Evolutionary conservation across 2,113 vertebrate genomes (phyloP), one percentile per base, ranked within the genome.

Genomic region (Pluvianellus socialis): DNA sequence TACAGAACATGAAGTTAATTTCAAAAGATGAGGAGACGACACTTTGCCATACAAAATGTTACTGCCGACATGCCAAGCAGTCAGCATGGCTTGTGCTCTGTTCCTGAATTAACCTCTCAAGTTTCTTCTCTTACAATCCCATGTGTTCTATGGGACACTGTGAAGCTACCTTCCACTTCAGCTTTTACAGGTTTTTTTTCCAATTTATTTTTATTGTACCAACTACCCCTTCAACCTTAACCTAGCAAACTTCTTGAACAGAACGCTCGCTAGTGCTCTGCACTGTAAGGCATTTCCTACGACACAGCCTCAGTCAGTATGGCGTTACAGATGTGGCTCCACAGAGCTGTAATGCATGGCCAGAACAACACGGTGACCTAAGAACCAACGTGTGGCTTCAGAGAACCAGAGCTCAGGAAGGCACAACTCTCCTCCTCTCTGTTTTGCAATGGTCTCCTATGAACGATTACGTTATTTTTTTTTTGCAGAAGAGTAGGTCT

Each of bases 281-380:
- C 23, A 47, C 8, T 12, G 4, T 28, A 23, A 82, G 72, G 28
- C 8, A 71, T 9, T 15, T 42, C 45, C 24, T 53, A 8, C 0
- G 0, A 55, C 8, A 42, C 1, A 27, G 10, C 9, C 35, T 67
- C 5, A 0, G 42, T 56, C 38, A 14, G 8, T 5, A 47, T 1
- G 2, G 17, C 1, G 0, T 13, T 33, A 66, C 13, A 42, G 53
- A 44, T 5, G 15, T 26, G 22, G 40, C 77, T 68, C 38, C 59
- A 45, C 15, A 7, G 32, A 75, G 26, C 33, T 80, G 38, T 33
- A 62, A 63, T 0, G 9, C 4, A 13, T 1, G 9, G 50, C n/a
- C 42, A 90, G 44, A 26, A 23, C 11, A 58, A 56, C 3, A 0
- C 32, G 66, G 4, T 4, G 23, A 72, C 49, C 5, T 24, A 75